A percentile compares a stretch with the other conserved stretches of the same genome.
Evolutionary conservation across 2,888 invertebrate species (phyloP).

Genomic region (Endotricha flammealis): DNA sequence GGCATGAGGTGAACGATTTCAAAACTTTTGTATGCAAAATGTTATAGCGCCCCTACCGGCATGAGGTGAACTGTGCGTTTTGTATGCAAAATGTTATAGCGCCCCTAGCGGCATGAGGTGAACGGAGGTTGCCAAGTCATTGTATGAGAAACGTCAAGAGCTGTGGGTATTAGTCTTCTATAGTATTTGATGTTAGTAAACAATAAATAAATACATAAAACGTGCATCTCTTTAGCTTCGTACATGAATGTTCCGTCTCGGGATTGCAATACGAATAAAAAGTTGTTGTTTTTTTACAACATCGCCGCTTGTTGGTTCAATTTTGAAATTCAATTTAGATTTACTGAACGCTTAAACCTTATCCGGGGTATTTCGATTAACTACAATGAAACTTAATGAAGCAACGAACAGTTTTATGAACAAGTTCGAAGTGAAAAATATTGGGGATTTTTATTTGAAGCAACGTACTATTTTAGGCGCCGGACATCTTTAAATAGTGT

Average conservation of each 20-base stretch:
- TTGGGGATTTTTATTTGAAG: too few relatives aligned
- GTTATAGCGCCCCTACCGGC: too few relatives aligned
- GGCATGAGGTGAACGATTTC: too few relatives aligned
- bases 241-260: slow-evolving; percentile 10
- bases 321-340: slow-evolving; percentile 26
- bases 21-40: too few relatives aligned
- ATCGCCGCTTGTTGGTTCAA: slow-evolving; percentile 22
- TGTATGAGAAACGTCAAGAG: neutral
- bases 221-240: neutral
- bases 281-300: slow-evolving; percentile 20
- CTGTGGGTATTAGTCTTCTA: neutral
- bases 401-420: neutral
- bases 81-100: too few relatives aligned
- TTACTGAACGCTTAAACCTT: slow-evolving; percentile 18
- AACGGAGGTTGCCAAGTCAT: too few relatives aligned
- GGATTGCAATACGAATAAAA: slow-evolving; percentile 21
- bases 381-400: slow-evolving; percentile 6
- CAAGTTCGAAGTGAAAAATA: too few relatives aligned
- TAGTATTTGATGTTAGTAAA: neutral
- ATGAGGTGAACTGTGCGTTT: too few relatives aligned
- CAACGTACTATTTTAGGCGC: too few relatives aligned
- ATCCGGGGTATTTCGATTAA: slow-evolving; percentile 11
- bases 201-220: neutral
- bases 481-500: too few relatives aligned
- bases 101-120: too few relatives aligned